Percentiles rank a stretch among this genome's conserved stretches.
These are phyloP conservation scores for Drosophila neoperkinsi DNA, from an alignment of 2,888 invertebrate species.

Conservation along the genomic window DNA sequence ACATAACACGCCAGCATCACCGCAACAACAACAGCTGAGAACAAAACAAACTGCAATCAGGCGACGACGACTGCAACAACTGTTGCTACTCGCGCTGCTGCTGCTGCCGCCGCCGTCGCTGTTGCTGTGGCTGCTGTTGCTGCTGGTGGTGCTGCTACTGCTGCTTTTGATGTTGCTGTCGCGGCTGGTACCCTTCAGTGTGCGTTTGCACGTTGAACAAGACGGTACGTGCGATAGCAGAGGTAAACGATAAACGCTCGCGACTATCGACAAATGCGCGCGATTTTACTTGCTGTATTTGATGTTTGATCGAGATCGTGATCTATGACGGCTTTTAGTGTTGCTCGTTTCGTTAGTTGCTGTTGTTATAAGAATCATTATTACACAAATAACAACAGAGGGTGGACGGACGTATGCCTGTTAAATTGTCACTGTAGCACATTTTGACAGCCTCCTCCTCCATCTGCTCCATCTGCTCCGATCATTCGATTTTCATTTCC, in stretches of 20 bases:
- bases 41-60: slow-evolving; percentile 77
- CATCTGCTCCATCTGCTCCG: neutral
- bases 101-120: slow-evolving; percentile 28
- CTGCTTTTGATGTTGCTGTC: slow-evolving; percentile 49
- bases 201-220: slow-evolving; percentile 81
- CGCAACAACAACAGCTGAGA: slow-evolving; percentile 70
- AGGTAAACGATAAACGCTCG: slow-evolving; percentile 42
- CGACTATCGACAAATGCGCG: slow-evolving; percentile 33
- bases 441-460: slow-evolving; percentile 51
- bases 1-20: slow-evolving; percentile 49
- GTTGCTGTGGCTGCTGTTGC: slow-evolving; percentile 15
- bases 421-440: slow-evolving; percentile 58
- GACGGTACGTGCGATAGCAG: slow-evolving; percentile 55
- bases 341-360: slow-evolving; percentile 13
- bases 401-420: slow-evolving; percentile 24
- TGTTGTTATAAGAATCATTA: slow-evolving; percentile 39
- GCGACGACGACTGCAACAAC: slow-evolving; percentile 56
- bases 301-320: slow-evolving; percentile 34
- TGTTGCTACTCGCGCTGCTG: slow-evolving; percentile 30
- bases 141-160: slow-evolving; percentile 24
- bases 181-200: slow-evolving; percentile 65
- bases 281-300: slow-evolving; percentile 28
- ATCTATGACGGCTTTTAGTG: slow-evolving; percentile 63
- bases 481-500: slow-evolving; percentile 47
- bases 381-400: slow-evolving; percentile 36